Evolutionary conservation across 2,113 vertebrate species (phyloP).

Genomic region (Carassius carassius): DNA sequence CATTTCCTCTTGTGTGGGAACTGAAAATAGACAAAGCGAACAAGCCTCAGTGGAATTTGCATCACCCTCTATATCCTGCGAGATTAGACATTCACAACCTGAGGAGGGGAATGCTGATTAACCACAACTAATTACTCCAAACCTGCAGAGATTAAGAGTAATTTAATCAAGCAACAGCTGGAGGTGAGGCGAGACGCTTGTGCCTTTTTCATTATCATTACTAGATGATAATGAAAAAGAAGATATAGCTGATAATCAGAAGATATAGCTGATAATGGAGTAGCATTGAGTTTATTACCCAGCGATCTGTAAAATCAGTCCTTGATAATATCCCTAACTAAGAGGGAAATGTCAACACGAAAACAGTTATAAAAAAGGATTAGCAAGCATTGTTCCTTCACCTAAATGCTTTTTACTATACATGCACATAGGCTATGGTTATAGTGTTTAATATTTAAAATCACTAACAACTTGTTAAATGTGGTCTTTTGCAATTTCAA

Average conservation of each 20-base stretch:
- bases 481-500: too few relatives aligned
- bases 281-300: conserved; percentile 25
- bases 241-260: conserved; percentile 31
- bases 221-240: conserved; percentile 21
- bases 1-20: conserved; percentile 98
- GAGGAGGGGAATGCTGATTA: conserved; percentile 44
- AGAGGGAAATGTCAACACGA: neutral
- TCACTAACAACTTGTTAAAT: too few relatives aligned
- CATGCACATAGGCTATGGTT: neutral
- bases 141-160: conserved; percentile 51
- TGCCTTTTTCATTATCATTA: conserved; percentile 35
- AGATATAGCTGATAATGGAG: conserved; percentile 38
- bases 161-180: conserved; percentile 37
- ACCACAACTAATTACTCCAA: conserved; percentile 48
- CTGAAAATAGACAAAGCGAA: conserved; percentile 70
- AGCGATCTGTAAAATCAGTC: conserved; percentile 22
- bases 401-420: neutral
- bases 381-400: neutral
- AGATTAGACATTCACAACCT: neutral
- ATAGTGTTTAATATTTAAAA: neutral
- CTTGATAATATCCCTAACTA: neutral
- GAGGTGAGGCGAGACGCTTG: conserved; percentile 39
- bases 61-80: conserved; percentile 25
- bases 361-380: conserved; percentile 5
- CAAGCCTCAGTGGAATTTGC: conserved; percentile 26